A percentile compares a stretch with the other conserved stretches of the same genome.
phyloP scores from a whole-genome alignment of 2,113 vertebrate genomes.

The Boleophthalmus pectinirostris region DNA sequence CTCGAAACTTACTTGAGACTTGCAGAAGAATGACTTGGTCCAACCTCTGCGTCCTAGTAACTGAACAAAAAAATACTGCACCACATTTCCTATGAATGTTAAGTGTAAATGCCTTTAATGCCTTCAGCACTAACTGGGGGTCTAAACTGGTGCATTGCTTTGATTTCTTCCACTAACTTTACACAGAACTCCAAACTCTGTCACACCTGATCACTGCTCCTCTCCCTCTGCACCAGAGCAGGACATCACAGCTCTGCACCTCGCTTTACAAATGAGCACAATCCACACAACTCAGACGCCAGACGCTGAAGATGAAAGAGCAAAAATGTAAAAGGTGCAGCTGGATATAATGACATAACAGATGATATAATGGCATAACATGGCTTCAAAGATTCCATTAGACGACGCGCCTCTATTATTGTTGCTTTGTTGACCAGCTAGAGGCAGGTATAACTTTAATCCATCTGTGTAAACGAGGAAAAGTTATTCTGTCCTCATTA shows the following conservation, averaged over 20 bases:
- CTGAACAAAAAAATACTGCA: too few relatives aligned
- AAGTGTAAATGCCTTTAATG: neutral
- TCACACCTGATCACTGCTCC: conserved; percentile 20
- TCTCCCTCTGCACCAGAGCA: conserved; percentile 19
- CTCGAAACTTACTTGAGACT: too few relatives aligned
- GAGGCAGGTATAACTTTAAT: neutral
- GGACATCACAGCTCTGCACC: conserved; percentile 39
- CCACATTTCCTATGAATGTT: neutral
- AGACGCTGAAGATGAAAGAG: conserved; percentile 25
- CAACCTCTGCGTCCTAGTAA: too few relatives aligned
- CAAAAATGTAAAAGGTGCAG: conserved; percentile 11
- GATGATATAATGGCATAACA: conserved; percentile 16
- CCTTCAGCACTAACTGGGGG: neutral
- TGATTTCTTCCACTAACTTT: neutral
- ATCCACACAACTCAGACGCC: conserved; percentile 20
- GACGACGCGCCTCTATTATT: neutral
- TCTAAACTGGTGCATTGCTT: neutral
- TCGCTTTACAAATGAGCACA: conserved; percentile 33
- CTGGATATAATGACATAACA: conserved; percentile 17
- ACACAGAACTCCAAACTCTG: conserved; percentile 43
- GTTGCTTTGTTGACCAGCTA: too few relatives aligned
- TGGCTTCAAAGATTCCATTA: conserved; percentile 23
- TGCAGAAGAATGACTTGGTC: too few relatives aligned
- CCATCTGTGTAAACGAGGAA: neutral
- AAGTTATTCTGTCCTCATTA: neutral